Conservation (phyloP, 1,140 invertebrate genomes). For the Drosophila pandora region DNA sequence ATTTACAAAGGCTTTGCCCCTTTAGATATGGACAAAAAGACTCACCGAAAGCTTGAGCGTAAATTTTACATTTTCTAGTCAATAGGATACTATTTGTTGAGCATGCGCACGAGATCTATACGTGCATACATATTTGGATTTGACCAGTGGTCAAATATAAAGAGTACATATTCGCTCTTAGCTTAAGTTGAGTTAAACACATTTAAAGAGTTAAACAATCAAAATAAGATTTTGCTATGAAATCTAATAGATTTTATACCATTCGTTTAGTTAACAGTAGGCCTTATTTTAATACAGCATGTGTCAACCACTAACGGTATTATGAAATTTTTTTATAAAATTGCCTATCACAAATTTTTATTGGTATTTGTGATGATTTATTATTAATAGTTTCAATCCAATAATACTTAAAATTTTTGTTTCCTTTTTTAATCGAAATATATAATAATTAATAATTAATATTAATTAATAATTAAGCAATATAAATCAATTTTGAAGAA, state of each 20-base stretch:
- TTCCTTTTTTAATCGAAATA: too few relatives aligned
- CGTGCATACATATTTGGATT: background rate
- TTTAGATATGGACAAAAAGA: background rate
- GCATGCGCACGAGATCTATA: background rate
- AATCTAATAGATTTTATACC: background rate
- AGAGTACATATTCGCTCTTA: background rate
- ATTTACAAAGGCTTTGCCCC: background rate
- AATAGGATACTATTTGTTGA: background rate
- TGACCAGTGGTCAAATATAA: background rate
- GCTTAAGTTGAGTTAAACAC: too few relatives aligned
- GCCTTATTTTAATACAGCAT: background rate
- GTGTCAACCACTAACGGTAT: background rate
- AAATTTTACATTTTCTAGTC: background rate
- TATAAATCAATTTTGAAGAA: too few relatives aligned
- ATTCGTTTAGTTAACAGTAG: background rate
- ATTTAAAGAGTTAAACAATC: background rate
- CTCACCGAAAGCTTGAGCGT: background rate
- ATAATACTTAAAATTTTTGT: too few relatives aligned
- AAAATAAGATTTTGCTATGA: background rate
- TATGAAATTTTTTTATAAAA: background rate
- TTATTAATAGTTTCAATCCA: too few relatives aligned
- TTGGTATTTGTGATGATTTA: too few relatives aligned
- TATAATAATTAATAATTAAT: too few relatives aligned
- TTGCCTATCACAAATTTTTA: too few relatives aligned
- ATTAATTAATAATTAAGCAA: too few relatives aligned